Evolutionary conservation across 2,888 invertebrate genomes (phyloP), one percentile per base, ranked within the genome.

Genomic region (Eledona agricola): DNA sequence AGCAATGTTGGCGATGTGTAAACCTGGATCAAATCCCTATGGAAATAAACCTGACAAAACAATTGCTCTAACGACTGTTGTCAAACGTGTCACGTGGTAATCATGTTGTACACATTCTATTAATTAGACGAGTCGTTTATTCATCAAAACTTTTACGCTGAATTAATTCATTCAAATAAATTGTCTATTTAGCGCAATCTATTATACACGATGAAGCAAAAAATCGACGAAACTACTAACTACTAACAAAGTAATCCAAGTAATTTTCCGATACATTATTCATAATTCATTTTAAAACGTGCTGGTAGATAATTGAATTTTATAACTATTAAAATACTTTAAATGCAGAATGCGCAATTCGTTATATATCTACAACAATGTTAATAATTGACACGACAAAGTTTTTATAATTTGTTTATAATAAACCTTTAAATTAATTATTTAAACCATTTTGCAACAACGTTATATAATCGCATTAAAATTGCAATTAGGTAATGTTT

Each of bases 31-130:
- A 26, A 10, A 28, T 40, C 40, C 28, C 40, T 28, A 15, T 19
- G 40, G 40, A 28, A 40, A 28, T 40, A 40, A 40, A 28, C 26
- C 28, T 40, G 28, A 40, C 40, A 40, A 26, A 40, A 40, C 28
- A 40, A 40, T 16, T 15, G 16, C 19, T 17, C 11, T 40, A 40
- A 40, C 10, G 16, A 16, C 26, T 6, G 26, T 25, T 40, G 40
- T 28, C 26, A 28, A 12, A 40, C 28, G 28, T 40, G 40, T 12
- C 28, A 37, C 28, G 26, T 16, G 20, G 28, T 28, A 7, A 40
- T 13, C 40, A 16, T 28, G 28, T 9, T 40, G 20, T 23, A 38
- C 20, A 26, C 26, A 40, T 28, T 40, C 25, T 28, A 40, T 40
- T 40, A 40, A 40, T 40, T 40, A 40, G 28, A 10, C 7, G 5